Conservation (phyloP, 1,140 invertebrate genomes). For the Archivesica marissinica region DNA sequence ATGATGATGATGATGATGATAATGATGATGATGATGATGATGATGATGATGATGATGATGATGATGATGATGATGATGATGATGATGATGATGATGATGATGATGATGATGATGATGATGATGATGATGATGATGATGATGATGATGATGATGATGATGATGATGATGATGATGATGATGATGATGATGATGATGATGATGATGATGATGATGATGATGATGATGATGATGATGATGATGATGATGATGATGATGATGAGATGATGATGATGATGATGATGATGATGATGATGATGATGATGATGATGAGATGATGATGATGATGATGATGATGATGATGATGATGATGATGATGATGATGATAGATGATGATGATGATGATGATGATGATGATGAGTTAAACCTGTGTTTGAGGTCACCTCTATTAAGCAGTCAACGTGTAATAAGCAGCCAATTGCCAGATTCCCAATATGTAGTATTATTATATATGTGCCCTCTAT, state of each 20-base stretch:
- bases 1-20: slow-evolving; percentile 47
- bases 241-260: too few species aligned
- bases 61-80: slow-evolving; percentile 48
- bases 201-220: slow-evolving; percentile 57
- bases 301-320: too few species aligned
- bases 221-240: slow-evolving; percentile 25
- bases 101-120: slow-evolving; percentile 42
- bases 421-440: too few species aligned
- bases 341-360: slow-evolving; percentile 7
- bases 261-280: slow-evolving; percentile 72
- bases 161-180: slow-evolving; percentile 50
- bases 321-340: slow-evolving; percentile 71
- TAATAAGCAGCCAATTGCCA: too few species aligned
- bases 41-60: slow-evolving; percentile 58
- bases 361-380: not conserved
- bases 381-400: slow-evolving; percentile 2
- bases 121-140: slow-evolving; percentile 59
- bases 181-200: slow-evolving; percentile 50
- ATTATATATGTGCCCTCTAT: too few species aligned
- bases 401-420: too few species aligned
- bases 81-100: slow-evolving; percentile 31
- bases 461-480: too few species aligned
- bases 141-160: slow-evolving; percentile 51
- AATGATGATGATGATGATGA: slow-evolving; percentile 47
- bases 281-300: too few species aligned